phyloP scores from a whole-genome alignment of 2,113 vertebrate species.

The Oncorhynchus keta region DNA sequence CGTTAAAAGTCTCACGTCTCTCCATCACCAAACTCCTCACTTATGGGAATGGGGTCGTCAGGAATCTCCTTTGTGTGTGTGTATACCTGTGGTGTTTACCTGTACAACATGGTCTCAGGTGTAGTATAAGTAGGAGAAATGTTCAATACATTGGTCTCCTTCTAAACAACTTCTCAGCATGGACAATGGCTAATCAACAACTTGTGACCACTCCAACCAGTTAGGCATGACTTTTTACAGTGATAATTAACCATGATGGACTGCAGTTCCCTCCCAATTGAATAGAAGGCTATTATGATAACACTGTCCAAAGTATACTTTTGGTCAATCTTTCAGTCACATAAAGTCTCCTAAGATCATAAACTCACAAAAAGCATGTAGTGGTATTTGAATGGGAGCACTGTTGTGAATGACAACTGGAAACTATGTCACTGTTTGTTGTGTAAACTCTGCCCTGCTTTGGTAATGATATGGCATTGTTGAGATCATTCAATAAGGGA shows the following conservation, averaged over 20 bases:
- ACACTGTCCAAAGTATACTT: too few species aligned
- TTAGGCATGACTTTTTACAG: conserved; percentile 10
- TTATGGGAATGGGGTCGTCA: not conserved
- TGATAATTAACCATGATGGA: conserved; percentile 55
- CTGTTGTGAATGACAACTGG: conserved; percentile 48
- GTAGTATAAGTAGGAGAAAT: not conserved
- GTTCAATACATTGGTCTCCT: not conserved
- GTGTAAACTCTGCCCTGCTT: conserved; percentile 40
- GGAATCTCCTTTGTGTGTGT: too few species aligned
- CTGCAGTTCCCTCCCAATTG: not conserved
- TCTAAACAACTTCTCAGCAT: not conserved
- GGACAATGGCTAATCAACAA: conserved; percentile 46
- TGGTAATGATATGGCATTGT: conserved; percentile 20
- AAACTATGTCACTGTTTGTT: conserved; percentile 39
- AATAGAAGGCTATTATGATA: not conserved
- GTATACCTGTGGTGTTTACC: too few species aligned
- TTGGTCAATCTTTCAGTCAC: too few species aligned
- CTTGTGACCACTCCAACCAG: conserved; percentile 35
- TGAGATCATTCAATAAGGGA: conserved; percentile 15
- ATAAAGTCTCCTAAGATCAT: not conserved
- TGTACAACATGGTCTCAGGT: too few species aligned
- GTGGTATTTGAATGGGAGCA: not conserved
- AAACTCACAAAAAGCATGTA: conserved; percentile 13
- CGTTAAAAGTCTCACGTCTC: conserved; percentile 35
- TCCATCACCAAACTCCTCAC: not conserved